phyloP scores from a whole-genome alignment of 2,113 vertebrate species.

The Poecilia latipinna region DNA sequence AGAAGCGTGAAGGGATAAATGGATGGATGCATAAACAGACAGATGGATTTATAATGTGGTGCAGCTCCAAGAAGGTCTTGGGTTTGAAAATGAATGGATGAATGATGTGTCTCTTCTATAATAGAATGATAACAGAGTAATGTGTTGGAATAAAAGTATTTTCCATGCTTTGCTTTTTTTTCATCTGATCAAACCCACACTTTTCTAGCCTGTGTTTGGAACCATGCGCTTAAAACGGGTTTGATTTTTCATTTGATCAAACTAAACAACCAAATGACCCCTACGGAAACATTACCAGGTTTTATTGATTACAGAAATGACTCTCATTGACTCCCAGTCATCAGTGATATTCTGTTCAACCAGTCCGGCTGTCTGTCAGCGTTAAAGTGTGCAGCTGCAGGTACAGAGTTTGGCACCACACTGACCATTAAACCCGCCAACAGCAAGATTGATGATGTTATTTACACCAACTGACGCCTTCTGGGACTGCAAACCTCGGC shows the following conservation, averaged over 20 bases:
- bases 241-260: background rate
- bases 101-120: background rate
- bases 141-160: background rate
- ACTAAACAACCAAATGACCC: background rate
- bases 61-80: too few relatives aligned
- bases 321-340: background rate
- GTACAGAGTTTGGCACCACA: background rate
- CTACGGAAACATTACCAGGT: background rate
- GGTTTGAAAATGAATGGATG: too few relatives aligned
- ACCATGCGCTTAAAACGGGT: background rate
- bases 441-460: background rate
- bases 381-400: background rate
- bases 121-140: background rate
- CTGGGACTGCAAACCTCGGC: accelerated
- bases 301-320: background rate
- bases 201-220: background rate
- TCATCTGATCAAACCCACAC: too few relatives aligned
- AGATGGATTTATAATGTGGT: too few relatives aligned
- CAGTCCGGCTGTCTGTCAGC: background rate
- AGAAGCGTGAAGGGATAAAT: too few relatives aligned
- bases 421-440: conserved; percentile 19
- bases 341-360: background rate
- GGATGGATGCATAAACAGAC: too few relatives aligned
- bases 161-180: background rate
- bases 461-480: background rate